phyloP scores from a whole-genome alignment of 2,888 invertebrate genomes.

The Sarcophaga rosellei region DNA sequence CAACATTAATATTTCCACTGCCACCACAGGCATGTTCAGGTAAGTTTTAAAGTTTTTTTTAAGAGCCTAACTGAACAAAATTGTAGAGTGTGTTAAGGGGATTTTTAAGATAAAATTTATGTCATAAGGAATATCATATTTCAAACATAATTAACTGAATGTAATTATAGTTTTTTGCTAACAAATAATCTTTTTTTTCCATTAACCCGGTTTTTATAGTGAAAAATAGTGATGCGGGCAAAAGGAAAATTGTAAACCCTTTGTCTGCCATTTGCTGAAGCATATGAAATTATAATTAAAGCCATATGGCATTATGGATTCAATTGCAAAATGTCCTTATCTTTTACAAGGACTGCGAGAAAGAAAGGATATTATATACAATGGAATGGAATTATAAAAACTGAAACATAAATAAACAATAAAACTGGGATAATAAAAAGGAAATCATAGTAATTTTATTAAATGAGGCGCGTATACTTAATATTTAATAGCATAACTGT shows the following conservation, averaged over 20 bases:
- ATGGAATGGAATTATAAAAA: not conserved
- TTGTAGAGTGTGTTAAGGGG: not conserved
- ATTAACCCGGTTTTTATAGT: not conserved
- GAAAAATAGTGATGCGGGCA: no score
- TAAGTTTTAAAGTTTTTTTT: conserved; percentile 77
- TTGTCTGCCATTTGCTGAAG: not conserved
- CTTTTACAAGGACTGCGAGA: no score
- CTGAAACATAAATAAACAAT: not conserved
- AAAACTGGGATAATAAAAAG: not conserved
- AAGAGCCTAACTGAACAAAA: not conserved
- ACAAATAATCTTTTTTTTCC: not conserved
- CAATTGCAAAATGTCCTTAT: not conserved
- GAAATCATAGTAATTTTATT: not conserved
- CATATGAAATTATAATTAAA: conserved; percentile 35
- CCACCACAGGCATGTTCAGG: conserved; percentile 97
- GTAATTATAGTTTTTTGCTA: not conserved
- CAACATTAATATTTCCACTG: conserved; percentile 95
- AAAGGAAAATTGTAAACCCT: not conserved
- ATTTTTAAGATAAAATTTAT: not conserved
- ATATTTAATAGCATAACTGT: not conserved
- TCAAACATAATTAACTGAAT: conserved; percentile 63
- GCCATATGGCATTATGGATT: conserved; percentile 60
- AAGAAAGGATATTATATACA: conserved; percentile 23
- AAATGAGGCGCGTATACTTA: not conserved
- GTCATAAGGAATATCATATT: conserved; percentile 40